phyloP scores from a whole-genome alignment of 2,113 vertebrate genomes.

The Mustelus asterias region DNA sequence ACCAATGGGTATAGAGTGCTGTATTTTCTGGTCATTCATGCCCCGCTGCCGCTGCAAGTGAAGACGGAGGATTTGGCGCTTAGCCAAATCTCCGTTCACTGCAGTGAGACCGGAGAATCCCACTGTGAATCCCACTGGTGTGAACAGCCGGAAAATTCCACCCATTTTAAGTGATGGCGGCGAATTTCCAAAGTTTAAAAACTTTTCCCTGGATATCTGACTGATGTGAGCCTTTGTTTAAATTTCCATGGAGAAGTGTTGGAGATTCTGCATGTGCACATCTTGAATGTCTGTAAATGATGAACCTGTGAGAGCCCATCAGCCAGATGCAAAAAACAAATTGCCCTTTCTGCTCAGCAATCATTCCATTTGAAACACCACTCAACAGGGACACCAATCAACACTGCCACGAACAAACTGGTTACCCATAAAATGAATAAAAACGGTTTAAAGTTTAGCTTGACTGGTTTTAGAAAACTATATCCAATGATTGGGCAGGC shows the following conservation, averaged over 20 bases:
- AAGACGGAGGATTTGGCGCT: too few relatives aligned
- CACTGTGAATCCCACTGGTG: too few relatives aligned
- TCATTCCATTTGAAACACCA: neutral
- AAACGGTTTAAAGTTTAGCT: slow-evolving; percentile 29
- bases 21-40: too few relatives aligned
- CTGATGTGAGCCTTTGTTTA: neutral
- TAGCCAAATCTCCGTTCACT: too few relatives aligned
- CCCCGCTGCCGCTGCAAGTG: too few relatives aligned
- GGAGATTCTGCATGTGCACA: neutral
- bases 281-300: neutral
- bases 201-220: neutral
- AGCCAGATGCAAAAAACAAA: neutral
- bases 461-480: slow-evolving; percentile 25
- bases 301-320: neutral
- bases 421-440: slow-evolving; percentile 4
- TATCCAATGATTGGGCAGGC: slow-evolving; percentile 12
- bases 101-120: too few relatives aligned
- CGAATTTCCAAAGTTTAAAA: neutral
- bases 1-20: too few relatives aligned
- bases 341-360: neutral
- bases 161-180: neutral
- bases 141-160: too few relatives aligned
- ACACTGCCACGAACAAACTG: neutral
- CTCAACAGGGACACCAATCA: slow-evolving; percentile 12
- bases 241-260: neutral